These are phyloP conservation scores for Acyrthosiphon pisum DNA, from an alignment of 1,140 invertebrate species.

Conservation along the genomic window DNA sequence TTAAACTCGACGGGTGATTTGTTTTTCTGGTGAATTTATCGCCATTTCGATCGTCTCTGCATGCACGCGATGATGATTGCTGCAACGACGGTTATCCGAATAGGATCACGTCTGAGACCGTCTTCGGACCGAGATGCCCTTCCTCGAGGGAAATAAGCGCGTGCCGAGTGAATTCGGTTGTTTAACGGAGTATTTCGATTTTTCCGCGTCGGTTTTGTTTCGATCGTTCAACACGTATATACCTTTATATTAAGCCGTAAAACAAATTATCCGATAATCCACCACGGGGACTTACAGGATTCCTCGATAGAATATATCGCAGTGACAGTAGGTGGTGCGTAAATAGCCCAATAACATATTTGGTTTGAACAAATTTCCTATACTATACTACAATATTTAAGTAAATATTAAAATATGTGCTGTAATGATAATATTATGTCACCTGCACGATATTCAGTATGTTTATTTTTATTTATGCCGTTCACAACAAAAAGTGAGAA, in stretches of 20 bases:
- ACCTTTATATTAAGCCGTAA: too few relatives aligned
- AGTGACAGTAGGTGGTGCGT: neutral
- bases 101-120: neutral
- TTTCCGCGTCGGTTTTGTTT: neutral
- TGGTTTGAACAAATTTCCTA: neutral
- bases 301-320: neutral
- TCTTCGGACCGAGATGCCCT: neutral
- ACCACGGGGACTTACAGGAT: neutral
- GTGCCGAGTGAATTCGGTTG: neutral
- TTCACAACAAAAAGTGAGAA: too few relatives aligned
- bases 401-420: too few relatives aligned
- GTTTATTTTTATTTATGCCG: too few relatives aligned
- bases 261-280: neutral
- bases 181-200: neutral
- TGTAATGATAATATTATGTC: too few relatives aligned
- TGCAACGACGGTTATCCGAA: neutral
- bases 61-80: neutral
- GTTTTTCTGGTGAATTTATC: neutral
- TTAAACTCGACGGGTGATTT: neutral
- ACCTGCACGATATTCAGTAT: too few relatives aligned
- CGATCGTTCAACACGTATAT: too few relatives aligned
- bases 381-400: neutral
- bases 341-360: neutral
- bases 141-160: neutral
- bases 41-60: neutral